A percentile compares a stretch with the other conserved stretches of the same genome.
Conservation (phyloP, 2,113 vertebrate genomes). For the Balaeniceps rex region DNA sequence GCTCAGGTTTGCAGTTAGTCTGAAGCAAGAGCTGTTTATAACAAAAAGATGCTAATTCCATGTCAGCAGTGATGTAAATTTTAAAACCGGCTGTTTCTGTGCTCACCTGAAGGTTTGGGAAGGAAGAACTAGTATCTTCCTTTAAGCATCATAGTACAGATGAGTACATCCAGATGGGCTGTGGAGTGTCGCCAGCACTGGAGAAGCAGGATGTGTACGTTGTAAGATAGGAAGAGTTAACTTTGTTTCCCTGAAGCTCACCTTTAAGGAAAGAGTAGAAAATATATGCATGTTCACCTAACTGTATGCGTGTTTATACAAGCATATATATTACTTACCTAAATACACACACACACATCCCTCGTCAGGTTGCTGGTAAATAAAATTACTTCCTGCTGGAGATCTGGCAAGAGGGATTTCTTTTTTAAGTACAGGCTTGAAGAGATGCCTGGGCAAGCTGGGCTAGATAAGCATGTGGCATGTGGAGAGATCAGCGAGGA, state of each 20-base stretch:
- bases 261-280: not conserved
- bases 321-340: not conserved
- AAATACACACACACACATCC: not conserved
- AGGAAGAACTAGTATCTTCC: not conserved
- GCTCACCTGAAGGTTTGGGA: not conserved
- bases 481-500: not conserved
- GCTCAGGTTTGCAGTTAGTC: not conserved
- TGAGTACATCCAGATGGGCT: accelerated
- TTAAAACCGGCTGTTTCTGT: not conserved
- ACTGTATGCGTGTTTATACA: constrained; percentile 11
- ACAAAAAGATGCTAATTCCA: not conserved
- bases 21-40: not conserved
- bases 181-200: not conserved
- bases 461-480: not conserved
- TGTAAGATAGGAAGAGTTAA: not conserved
- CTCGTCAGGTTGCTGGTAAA: not conserved
- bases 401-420: not conserved
- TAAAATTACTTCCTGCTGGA: constrained; percentile 5
- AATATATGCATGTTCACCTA: not conserved
- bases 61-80: not conserved
- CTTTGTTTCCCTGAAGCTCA: not conserved
- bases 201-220: not conserved
- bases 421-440: not conserved
- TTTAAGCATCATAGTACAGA: not conserved
- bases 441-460: constrained; percentile 6